These are phyloP conservation scores for Poecilia velifera DNA, from an alignment of 2,797 vertebrate species.

Conservation along the genomic window DNA sequence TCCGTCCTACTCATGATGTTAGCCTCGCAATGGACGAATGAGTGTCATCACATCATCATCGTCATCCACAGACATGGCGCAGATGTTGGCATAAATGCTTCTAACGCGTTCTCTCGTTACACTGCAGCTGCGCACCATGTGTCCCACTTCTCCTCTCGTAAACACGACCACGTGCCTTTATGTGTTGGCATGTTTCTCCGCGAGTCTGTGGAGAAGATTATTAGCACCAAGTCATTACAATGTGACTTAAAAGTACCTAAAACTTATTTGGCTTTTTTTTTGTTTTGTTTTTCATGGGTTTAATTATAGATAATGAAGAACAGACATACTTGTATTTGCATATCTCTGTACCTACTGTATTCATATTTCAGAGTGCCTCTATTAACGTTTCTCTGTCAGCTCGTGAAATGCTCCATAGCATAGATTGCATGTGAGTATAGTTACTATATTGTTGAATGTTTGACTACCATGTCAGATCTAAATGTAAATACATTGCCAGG, in stretches of 20 bases:
- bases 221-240: slow-evolving; percentile 33
- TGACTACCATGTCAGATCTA: background rate
- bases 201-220: slow-evolving; percentile 37
- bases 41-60: slow-evolving; percentile 39
- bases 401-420: slow-evolving; percentile 4
- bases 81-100: slow-evolving; percentile 42
- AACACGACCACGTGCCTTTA: slow-evolving; percentile 47
- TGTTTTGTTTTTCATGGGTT: background rate
- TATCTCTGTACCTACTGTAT: slow-evolving; percentile 3
- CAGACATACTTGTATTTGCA: slow-evolving; percentile 20
- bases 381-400: slow-evolving; percentile 15
- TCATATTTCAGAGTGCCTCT: slow-evolving; percentile 15
- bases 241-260: background rate
- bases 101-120: slow-evolving; percentile 67
- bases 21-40: slow-evolving; percentile 22
- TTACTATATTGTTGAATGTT: background rate
- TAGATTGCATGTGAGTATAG: slow-evolving; percentile 9
- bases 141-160: slow-evolving; percentile 44
- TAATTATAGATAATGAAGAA: slow-evolving; percentile 45
- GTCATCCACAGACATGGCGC: slow-evolving; percentile 42
- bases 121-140: slow-evolving; percentile 67
- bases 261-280: background rate
- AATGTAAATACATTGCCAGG: background rate
- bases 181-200: slow-evolving; percentile 23
- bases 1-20: slow-evolving; percentile 18